Percentiles rank a stretch among this genome's conserved stretches.
Evolutionary conservation across 1,140 invertebrate species (phyloP).

Genomic region (Drosophila takahashii): DNA sequence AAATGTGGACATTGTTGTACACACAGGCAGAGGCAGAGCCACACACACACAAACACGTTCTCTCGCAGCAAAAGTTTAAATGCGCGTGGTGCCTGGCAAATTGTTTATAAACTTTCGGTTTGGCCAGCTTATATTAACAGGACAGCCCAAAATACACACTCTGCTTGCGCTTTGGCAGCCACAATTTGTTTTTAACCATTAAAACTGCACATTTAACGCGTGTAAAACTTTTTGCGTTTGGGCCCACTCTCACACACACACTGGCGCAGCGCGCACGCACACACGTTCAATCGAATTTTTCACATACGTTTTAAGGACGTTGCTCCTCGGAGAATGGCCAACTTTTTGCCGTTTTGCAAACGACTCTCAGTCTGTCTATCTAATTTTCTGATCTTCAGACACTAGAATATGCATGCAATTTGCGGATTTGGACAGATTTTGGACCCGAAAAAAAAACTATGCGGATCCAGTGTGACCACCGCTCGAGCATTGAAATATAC

Average conservation of each 20-base stretch:
- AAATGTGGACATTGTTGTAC: conserved; percentile 80
- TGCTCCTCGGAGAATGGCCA: conserved; percentile 38
- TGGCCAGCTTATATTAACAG: background rate
- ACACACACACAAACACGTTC: conserved; percentile 34
- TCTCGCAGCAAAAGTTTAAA: conserved; percentile 60
- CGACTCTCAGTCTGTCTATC: conserved; percentile 11
- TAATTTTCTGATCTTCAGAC: conserved; percentile 11
- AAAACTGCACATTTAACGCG: conserved; percentile 64
- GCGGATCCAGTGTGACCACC: conserved; percentile 27
- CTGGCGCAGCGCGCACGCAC: conserved; percentile 47
- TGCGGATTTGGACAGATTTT: conserved; percentile 27
- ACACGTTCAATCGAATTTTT: conserved; percentile 64
- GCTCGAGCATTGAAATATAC: conserved; percentile 1
- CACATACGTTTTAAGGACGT: conserved; percentile 62
- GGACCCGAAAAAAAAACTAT: conserved; percentile 41
- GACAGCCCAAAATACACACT: conserved; percentile 20
- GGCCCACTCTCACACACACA: conserved; percentile 53
- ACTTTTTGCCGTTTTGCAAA: conserved; percentile 1
- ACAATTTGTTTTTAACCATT: conserved; percentile 54
- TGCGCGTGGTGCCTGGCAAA: conserved; percentile 29
- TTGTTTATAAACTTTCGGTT: conserved; percentile 37
- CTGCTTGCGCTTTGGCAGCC: conserved; percentile 6
- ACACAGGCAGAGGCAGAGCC: conserved; percentile 55
- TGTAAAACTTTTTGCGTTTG: conserved; percentile 74
- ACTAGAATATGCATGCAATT: conserved; percentile 21